Base-by-base conservation (phyloP, 2,888 invertebrate species). In the Bombylius major region DNA sequence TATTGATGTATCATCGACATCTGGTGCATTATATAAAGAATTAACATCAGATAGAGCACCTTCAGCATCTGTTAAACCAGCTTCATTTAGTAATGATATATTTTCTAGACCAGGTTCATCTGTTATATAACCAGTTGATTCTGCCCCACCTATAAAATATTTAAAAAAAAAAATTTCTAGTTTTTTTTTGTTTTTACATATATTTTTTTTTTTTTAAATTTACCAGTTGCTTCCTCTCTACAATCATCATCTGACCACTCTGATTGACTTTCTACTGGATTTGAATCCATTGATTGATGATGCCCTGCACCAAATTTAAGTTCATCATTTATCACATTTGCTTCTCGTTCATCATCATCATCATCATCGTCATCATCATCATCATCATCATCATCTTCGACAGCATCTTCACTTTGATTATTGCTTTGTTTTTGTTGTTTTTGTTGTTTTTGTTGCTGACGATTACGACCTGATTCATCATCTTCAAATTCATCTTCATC, bases 11-110 rank as follows among this genome's bases (percentile, higher is more conserved):
- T 90, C 81, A 64, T 82, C 82, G 58, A 81, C 76, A 66, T 82
- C 82, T 50, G 72, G 75, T 59, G 81, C 81, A 71, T 86, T 84
- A 72, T 86, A 87, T 64, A 87, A 83, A 9, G 88, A 89, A 75
- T 90, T 90, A 52, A 90, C 87, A 74, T 90, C 90, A 65, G 89
- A 89, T 58, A 90, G 77, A 34, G 89, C 90, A 57, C 88, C 90
- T 78, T 91, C 90, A 11, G 89, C 89, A 75, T 90, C 90, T 3
- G 89, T 90, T 49, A 90, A 79, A 9, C 89, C 89, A 31, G 88
- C 86, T 73, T 90, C 90, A 74, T 90, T 89, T 23, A 89, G 73
- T 79, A 90, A 83, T 47, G 89, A 89, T 52, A 88, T 83, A 73
- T 90, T 89, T 73, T 90, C 89, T 12, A 89, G 76, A 14, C 88